A percentile compares a stretch with the other conserved stretches of the same genome.
Evolutionary conservation across 1,140 invertebrate species (phyloP).

Genomic region (Drosophila paulistorum): DNA sequence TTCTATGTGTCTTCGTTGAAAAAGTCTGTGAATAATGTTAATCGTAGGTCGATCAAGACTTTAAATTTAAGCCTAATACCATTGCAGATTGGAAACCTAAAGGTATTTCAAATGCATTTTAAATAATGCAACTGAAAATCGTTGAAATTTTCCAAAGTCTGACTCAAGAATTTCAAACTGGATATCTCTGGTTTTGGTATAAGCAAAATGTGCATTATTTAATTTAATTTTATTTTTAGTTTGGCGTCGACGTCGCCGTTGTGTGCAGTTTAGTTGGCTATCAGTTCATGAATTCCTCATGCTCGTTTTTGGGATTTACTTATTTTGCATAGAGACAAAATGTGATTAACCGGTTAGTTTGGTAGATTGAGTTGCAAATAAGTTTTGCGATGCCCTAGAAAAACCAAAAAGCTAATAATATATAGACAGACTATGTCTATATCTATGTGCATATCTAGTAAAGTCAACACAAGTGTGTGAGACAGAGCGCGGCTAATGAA

Average conservation of each 20-base stretch:
- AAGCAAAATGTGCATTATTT: no score
- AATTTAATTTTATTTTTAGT: not conserved
- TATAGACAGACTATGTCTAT: no score
- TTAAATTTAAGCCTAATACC: no score
- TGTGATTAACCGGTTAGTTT: conserved; percentile 1
- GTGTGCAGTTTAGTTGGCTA: not conserved
- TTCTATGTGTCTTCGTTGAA: no score
- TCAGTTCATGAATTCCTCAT: not conserved
- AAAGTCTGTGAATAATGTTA: no score
- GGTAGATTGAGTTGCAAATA: conserved; percentile 6
- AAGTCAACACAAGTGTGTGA: not conserved
- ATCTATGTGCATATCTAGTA: not conserved
- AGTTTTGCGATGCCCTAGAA: not conserved
- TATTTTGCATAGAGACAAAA: not conserved
- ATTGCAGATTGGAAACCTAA: no score
- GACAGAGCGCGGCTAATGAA: not conserved
- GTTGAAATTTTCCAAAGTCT: no score
- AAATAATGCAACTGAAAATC: no score
- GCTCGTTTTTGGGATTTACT: not conserved
- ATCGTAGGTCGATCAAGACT: no score
- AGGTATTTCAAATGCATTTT: no score
- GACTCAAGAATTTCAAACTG: no score
- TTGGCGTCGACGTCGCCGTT: not conserved
- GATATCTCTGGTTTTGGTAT: no score
- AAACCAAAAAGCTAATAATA: not conserved